phyloP scores from a whole-genome alignment of 1,140 invertebrate genomes.

The Eupeodes corollae region DNA sequence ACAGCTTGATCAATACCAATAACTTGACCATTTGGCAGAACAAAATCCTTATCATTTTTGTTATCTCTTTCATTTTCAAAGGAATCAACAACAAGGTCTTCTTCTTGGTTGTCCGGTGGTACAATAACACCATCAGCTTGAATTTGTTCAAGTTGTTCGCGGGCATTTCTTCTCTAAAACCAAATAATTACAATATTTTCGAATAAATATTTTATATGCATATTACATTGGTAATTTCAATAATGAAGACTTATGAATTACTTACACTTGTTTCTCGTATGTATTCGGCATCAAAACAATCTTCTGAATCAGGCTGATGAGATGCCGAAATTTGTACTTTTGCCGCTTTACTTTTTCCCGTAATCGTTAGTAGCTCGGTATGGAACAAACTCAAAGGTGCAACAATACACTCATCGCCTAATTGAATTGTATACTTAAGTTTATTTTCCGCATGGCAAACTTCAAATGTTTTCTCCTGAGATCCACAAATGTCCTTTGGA shows the following conservation, averaged over 20 bases:
- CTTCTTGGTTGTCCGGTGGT: slow-evolving; percentile 43
- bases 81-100: slow-evolving; percentile 71
- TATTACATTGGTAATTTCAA: neutral
- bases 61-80: slow-evolving; percentile 47
- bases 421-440: slow-evolving; percentile 63
- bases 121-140: slow-evolving; percentile 36
- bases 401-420: slow-evolving; percentile 88
- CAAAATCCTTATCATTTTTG: slow-evolving; percentile 46
- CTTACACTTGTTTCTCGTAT: slow-evolving; percentile 65
- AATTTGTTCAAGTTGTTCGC: slow-evolving; percentile 47
- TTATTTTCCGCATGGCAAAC: slow-evolving; percentile 55
- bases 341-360: slow-evolving; percentile 49
- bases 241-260: slow-evolving; percentile 5
- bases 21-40: slow-evolving; percentile 62
- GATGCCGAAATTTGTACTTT: slow-evolving; percentile 59
- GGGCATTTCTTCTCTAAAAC: slow-evolving; percentile 47
- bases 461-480: slow-evolving; percentile 54
- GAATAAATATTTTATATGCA: slow-evolving; percentile 2
- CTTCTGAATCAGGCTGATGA: slow-evolving; percentile 73
- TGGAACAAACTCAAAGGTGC: slow-evolving; percentile 80
- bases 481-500: slow-evolving; percentile 70
- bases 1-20: slow-evolving; percentile 83
- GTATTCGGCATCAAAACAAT: slow-evolving; percentile 88
- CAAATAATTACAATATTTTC: slow-evolving; percentile 16
- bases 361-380: slow-evolving; percentile 78